Base-by-base conservation (phyloP, 64 coral and sea anemone genomes). In the Anthopleura sola region DNA sequence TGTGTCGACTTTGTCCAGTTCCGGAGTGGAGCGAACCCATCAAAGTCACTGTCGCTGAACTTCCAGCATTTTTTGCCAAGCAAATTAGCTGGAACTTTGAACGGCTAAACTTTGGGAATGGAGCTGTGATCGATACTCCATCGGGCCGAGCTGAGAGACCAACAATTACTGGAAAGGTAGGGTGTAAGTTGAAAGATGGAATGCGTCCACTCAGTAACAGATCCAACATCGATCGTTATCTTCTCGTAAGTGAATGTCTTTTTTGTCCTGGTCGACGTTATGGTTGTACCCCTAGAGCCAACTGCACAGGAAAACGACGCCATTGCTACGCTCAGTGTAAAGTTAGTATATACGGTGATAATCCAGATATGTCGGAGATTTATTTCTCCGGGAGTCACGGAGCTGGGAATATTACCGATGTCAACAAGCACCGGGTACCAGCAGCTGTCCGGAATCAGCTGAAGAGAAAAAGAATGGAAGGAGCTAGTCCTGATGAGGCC, bases 31-130 rank as follows among this genome's bases (percentile, higher is more conserved):
- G 97, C 55, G 97, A 92, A 44, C 97, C 97, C 15, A 87, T 92
- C 10, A 88, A 94, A 85, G 82, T 99, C 2, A 71, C 81, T 75
- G 97, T 99, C 15, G 75, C 74, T 1, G 93, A 94, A 24, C 81
- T 99, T 19, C 97, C 97, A 2, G 28, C 84, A 29, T 99, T 92
- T 82, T 99, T 99, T 87, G 37, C 97, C 57, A 94, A 95, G 82
- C 89, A 99, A 69, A 94, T 95, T 10, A 99, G 97, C 81, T 99
- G 97, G 97, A 99, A 99, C 69, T 99, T 99, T 87, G 97, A 99
- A 77, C 80, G 97, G 32, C 88, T 99, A 5, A 99, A 99, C 92
- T 99, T 95, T 78, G 97, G 97, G 14, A 94, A 94, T 77, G 92
- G 90, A 24, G 84, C 97, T 54, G 87, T 99, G 19, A 81, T 99